A percentile compares a stretch with the other conserved stretches of the same genome.
phyloP scores from a whole-genome alignment of 2,888 invertebrate species.

The Lithophane socia region DNA sequence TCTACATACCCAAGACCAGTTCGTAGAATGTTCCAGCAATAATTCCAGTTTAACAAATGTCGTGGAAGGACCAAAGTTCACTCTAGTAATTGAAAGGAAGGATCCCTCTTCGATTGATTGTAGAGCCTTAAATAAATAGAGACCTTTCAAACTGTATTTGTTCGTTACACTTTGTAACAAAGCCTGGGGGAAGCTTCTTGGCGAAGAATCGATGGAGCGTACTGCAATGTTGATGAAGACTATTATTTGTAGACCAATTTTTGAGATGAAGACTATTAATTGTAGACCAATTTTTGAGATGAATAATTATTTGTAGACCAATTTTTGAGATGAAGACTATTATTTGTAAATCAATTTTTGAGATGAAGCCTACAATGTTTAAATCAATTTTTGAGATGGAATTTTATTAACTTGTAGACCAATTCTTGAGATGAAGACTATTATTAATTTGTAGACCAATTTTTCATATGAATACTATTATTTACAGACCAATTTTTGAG shows the following conservation, averaged over 20 bases:
- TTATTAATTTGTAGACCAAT: no score
- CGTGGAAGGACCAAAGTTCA: constrained; percentile 41
- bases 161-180: constrained; percentile 28
- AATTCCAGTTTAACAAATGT: constrained; percentile 33
- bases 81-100: constrained; percentile 44
- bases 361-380: no score
- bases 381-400: no score
- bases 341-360: no score
- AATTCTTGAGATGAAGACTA: no score
- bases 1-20: constrained; percentile 31
- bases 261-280: no score
- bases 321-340: no score
- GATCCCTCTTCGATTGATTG: constrained; percentile 36
- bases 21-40: constrained; percentile 34
- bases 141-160: constrained; percentile 38
- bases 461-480: no score
- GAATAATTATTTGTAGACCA: no score
- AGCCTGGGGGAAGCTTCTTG: neutral
- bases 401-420: no score
- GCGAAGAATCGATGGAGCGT: neutral
- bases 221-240: constrained; percentile 3
- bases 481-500: no score
- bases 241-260: neutral
- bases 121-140: constrained; percentile 40
- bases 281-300: no score